These are phyloP conservation scores for Clivina fossor DNA, from an alignment of 2,888 invertebrate species.

Conservation along the genomic window DNA sequence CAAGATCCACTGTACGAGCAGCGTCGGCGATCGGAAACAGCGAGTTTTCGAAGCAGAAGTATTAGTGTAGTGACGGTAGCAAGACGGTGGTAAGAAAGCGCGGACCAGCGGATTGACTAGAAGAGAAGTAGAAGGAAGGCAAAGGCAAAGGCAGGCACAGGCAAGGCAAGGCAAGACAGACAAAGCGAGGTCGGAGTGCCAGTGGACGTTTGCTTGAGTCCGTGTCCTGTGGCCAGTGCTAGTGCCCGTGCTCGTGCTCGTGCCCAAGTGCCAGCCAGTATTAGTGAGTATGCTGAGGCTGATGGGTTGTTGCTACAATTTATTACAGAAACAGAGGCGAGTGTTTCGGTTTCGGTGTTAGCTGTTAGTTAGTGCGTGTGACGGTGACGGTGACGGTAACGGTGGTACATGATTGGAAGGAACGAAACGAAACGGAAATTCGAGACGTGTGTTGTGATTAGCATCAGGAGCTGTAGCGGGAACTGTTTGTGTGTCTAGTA, in stretches of 20 bases:
- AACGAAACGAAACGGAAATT: conserved; percentile 5
- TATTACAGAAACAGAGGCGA: conserved; percentile 21
- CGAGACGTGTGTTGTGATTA: conserved; percentile 19
- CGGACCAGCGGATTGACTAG: conserved; percentile 2
- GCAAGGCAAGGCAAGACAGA: conserved; percentile 8
- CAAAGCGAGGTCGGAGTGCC: conserved; percentile 27
- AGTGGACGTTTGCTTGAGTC: neutral
- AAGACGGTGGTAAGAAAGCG: too few relatives aligned
- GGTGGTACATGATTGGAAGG: too few relatives aligned
- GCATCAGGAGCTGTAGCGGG: too few relatives aligned
- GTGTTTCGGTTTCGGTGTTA: conserved; percentile 25
- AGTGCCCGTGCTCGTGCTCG: too few relatives aligned
- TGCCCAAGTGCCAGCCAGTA: conserved; percentile 19
- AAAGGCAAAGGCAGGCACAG: neutral
- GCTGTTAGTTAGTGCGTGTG: too few relatives aligned
- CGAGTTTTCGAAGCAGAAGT: conserved; percentile 11
- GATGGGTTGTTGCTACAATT: conserved; percentile 19
- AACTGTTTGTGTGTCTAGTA: conserved; percentile 20
- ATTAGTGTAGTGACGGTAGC: conserved; percentile 23
- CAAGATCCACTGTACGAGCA: conserved; percentile 14
- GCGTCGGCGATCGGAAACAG: too few relatives aligned
- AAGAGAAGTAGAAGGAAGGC: neutral
- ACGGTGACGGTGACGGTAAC: neutral
- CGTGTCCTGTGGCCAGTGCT: neutral
- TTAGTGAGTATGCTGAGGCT: conserved; percentile 30